These are phyloP conservation scores for Sciurus carolinensis DNA, from an alignment of 2,797 vertebrate species.

Conservation along the genomic window DNA sequence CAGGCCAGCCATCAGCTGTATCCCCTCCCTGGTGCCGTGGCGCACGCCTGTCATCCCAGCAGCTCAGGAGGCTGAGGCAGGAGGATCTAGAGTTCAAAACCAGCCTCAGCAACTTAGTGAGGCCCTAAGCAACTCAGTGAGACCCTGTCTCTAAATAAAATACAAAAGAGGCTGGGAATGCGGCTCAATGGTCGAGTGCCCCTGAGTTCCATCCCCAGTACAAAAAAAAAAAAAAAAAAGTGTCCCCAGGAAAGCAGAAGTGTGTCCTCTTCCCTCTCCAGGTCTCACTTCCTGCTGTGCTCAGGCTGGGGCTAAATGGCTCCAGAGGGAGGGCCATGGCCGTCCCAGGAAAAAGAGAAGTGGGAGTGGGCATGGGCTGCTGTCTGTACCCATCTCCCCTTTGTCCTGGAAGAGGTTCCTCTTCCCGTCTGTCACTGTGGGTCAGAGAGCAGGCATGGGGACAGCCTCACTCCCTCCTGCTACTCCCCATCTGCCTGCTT, in stretches of 20 bases:
- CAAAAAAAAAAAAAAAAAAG: neutral
- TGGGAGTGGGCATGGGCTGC: conserved; percentile 40
- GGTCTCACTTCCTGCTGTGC: conserved; percentile 82
- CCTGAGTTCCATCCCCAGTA: no score
- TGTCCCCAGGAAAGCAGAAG: conserved; percentile 81
- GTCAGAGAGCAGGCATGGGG: conserved; percentile 90
- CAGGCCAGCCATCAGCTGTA: neutral
- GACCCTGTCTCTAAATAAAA: no score
- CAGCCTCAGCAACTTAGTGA: no score
- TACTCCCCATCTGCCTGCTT: neutral
- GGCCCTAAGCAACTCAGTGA: no score
- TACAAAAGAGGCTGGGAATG: no score
- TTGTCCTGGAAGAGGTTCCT: conserved; percentile 83
- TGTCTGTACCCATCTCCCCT: conserved; percentile 63
- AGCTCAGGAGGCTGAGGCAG: no score
- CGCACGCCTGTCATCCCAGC: no score
- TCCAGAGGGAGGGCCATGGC: conserved; percentile 50
- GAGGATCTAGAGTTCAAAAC: no score
- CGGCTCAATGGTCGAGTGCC: no score
- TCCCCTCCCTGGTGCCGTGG: neutral
- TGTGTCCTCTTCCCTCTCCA: conserved; percentile 69
- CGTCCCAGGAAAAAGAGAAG: conserved; percentile 79
- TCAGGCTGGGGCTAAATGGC: neutral
- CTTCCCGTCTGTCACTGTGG: conserved; percentile 82
- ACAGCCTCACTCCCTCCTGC: conserved; percentile 74